Conservation (phyloP, 2,888 invertebrate species). For the Morpho helenor region DNA sequence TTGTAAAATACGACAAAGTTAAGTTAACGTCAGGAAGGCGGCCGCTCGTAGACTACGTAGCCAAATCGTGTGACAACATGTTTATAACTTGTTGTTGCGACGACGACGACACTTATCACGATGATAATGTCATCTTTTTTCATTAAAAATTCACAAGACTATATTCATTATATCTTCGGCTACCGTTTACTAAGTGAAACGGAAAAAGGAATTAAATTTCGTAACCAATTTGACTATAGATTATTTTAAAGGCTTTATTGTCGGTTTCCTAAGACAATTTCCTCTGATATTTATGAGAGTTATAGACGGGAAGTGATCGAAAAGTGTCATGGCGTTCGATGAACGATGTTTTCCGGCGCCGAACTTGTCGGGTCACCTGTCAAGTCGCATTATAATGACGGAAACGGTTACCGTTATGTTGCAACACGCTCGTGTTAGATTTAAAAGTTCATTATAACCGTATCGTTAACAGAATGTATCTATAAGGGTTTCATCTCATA, state of each 20-base stretch:
- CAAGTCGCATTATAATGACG: slow-evolving; percentile 31
- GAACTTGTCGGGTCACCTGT: slow-evolving; percentile 36
- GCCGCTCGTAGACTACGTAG: too few species aligned
- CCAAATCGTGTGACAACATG: too few species aligned
- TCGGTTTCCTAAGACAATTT: slow-evolving; percentile 17
- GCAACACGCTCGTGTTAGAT: slow-evolving; percentile 16
- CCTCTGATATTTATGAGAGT: slow-evolving; percentile 31
- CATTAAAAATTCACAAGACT: too few species aligned
- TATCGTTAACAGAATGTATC: not conserved
- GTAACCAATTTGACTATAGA: not conserved
- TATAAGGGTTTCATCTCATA: too few species aligned
- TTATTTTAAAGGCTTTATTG: not conserved
- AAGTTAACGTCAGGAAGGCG: too few species aligned
- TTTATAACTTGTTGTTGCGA: too few species aligned
- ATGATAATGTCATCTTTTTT: too few species aligned
- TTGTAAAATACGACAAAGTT: too few species aligned
- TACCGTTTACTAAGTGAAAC: not conserved
- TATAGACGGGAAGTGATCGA: slow-evolving; percentile 52
- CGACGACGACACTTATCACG: too few species aligned
- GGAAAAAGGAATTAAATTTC: not conserved
- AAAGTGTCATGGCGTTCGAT: slow-evolving; percentile 52
- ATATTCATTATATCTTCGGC: too few species aligned
- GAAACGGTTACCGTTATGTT: slow-evolving; percentile 29
- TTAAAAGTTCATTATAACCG: slow-evolving; percentile 5
- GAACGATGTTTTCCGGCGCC: slow-evolving; percentile 56